Conservation (phyloP, 1,140 invertebrate species). For the Triops cancriformis region DNA sequence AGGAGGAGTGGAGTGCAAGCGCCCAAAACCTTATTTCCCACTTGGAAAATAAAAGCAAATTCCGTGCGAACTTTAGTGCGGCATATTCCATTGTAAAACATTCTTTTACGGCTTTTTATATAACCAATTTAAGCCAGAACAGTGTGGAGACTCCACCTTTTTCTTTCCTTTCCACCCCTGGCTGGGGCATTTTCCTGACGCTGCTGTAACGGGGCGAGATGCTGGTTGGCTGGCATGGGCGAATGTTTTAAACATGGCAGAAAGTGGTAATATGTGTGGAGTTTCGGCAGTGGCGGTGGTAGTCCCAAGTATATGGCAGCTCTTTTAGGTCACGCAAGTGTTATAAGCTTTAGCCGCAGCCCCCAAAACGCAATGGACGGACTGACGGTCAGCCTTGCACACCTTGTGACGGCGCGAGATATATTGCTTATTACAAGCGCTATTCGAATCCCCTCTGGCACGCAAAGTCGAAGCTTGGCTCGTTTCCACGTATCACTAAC, state of each 20-base stretch:
- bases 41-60: no score
- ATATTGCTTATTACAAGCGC: slow-evolving; percentile 5
- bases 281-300: slow-evolving; percentile 3
- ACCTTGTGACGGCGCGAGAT: slow-evolving; percentile 12
- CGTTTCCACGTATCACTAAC: slow-evolving; percentile 13
- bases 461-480: not conserved
- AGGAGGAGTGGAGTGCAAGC: no score
- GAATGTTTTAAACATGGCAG: not conserved
- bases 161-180: not conserved
- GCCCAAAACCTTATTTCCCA: no score
- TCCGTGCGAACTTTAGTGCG: not conserved
- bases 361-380: not conserved
- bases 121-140: not conserved
- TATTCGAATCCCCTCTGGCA: not conserved
- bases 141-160: not conserved
- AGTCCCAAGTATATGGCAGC: not conserved
- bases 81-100: not conserved
- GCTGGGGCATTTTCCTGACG: not conserved
- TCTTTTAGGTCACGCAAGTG: slow-evolving; percentile 13
- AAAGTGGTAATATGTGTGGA: not conserved
- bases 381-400: not conserved
- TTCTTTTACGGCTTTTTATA: not conserved
- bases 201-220: not conserved
- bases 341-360: not conserved
- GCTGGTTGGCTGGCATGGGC: not conserved